Percentiles rank a stretch among this genome's conserved stretches.
These are phyloP conservation scores for Copidosoma aretas DNA, from an alignment of 2,888 invertebrate species.

Conservation along the genomic window DNA sequence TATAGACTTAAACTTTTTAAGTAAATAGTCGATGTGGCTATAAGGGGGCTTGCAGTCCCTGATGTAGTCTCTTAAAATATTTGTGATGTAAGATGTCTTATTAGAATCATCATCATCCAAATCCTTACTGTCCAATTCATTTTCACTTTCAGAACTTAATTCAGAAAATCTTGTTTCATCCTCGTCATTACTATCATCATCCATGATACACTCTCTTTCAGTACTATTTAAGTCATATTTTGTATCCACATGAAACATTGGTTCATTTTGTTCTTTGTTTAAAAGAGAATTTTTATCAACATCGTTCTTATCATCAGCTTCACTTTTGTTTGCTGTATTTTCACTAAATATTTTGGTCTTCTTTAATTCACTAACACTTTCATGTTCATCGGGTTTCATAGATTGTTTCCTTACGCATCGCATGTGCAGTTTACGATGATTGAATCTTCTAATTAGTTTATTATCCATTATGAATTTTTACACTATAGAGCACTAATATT, in stretches of 20 bases:
- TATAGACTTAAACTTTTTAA: neutral
- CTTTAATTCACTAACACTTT: too few species aligned
- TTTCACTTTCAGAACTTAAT: neutral
- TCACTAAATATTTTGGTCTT: too few species aligned
- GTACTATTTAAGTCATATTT: too few species aligned
- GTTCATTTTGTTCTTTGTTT: too few species aligned
- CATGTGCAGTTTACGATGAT: too few species aligned
- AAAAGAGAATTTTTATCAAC: neutral
- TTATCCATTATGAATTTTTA: too few species aligned
- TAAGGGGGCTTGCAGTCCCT: neutral
- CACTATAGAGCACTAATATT: too few species aligned
- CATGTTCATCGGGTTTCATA: too few species aligned
- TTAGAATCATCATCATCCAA: neutral
- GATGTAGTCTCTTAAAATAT: neutral
- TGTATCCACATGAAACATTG: too few species aligned
- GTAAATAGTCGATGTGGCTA: constrained; percentile 1
- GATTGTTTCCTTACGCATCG: too few species aligned
- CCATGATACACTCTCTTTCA: too few species aligned
- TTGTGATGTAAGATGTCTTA: neutral
- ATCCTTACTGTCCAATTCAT: neutral
- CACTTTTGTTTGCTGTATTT: neutral
- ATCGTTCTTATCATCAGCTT: neutral
- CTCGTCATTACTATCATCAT: neutral
- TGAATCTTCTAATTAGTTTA: too few species aligned
- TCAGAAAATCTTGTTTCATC: neutral